Base-by-base conservation (phyloP, 2,113 vertebrate genomes). In the Tetrax tetrax region DNA sequence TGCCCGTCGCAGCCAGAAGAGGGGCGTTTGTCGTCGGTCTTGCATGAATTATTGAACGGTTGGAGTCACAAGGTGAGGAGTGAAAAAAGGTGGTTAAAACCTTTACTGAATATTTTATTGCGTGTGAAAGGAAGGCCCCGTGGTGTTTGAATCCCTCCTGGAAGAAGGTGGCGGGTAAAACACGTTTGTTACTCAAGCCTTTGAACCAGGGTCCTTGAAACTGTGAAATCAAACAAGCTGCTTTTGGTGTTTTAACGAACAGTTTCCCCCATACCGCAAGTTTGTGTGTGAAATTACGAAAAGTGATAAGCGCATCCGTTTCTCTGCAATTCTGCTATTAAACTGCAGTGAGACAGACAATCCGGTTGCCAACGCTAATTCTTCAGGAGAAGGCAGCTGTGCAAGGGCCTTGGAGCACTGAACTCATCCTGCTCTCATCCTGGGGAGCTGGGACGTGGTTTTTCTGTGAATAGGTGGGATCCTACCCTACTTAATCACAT, bases 161-260 rank as follows among this genome's bases (percentile, higher is more conserved):
- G 83, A 38, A 80, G 15, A 41, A 68, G 21, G 31, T 14, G 10
- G 51, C 29, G 48, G 33, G 27, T 38, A 31, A 76, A 96, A 47
- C 0, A 0, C 16, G 6, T 51, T 90, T 54, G 14, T 54, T 38
- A 21, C 28, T 68, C 7, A 3, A 31, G 21, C 14, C 45, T 87
- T 77, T 57, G 9, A 71, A 60, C 29, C 45, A 14, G 56, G 14
- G 38, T 18, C 56, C 43, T 76, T 41, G 33, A 71, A 64, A 48
- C 33, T 35, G 70, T 25, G 20, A 24, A 48, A 60, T 43, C 12
- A 24, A 61, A 25, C 22, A 18, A 72, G 19, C 31, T 76, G 31
- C 41, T 69, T 38, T 60, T 60, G 31, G 7, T 25, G 23, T 54
- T 86, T 41, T 38, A 80, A 24, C 48, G n/a, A 83, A 19, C 1